A percentile compares a stretch with the other conserved stretches of the same genome.
These are phyloP conservation scores for Carassius auratus DNA, from an alignment of 2,113 vertebrate genomes.

Conservation along the genomic window DNA sequence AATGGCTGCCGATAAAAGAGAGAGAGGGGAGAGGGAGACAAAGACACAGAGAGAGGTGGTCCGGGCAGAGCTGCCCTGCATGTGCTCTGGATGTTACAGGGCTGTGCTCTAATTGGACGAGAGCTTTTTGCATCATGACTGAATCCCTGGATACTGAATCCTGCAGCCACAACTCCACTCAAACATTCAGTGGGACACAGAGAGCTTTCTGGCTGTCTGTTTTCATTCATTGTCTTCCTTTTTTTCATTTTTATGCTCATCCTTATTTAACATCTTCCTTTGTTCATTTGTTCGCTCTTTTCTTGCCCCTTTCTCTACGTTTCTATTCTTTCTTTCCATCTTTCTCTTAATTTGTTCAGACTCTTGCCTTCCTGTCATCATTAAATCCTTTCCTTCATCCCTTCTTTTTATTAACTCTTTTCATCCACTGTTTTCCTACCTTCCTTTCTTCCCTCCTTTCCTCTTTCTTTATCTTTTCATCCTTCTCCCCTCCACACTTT, in stretches of 20 bases:
- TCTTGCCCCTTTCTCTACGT: neutral
- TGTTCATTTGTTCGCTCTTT: neutral
- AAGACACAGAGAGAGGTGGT: constrained; percentile 7
- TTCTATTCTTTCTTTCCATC: neutral
- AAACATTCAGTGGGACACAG: neutral
- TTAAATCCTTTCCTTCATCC: neutral
- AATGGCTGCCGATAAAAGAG: constrained; percentile 3
- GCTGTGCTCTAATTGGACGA: constrained; percentile 48
- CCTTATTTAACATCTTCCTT: neutral
- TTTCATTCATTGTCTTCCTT: neutral
- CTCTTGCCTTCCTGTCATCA: neutral
- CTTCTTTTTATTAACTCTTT: neutral
- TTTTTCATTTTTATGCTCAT: neutral
- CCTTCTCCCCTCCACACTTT: too few relatives aligned
- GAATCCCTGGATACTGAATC: constrained; percentile 16
- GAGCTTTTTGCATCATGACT: constrained; percentile 40
- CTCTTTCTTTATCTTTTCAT: neutral
- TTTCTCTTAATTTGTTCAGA: neutral
- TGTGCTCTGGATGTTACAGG: neutral
- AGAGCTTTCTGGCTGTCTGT: neutral
- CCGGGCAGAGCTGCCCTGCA: neutral
- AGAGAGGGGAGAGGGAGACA: neutral
- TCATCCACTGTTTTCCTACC: neutral
- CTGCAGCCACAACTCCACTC: neutral
- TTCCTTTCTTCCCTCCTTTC: neutral